These are phyloP conservation scores for Trogon surrucura DNA, from an alignment of 2,113 vertebrate genomes.

Conservation along the genomic window DNA sequence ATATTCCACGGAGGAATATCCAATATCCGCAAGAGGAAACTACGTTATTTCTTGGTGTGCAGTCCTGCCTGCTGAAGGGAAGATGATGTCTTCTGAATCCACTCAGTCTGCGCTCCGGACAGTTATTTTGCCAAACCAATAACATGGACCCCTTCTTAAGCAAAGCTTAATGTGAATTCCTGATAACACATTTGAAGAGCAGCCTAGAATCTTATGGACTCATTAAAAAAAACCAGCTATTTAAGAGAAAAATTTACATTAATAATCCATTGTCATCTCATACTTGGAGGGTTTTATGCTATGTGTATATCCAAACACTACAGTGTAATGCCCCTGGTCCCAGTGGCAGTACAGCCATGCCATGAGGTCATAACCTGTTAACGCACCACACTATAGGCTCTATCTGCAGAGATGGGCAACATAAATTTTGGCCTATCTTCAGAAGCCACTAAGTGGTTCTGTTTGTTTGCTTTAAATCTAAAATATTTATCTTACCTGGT, in stretches of 20 bases:
- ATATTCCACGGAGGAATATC: not conserved
- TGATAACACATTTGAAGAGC: not conserved
- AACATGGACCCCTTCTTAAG: not conserved
- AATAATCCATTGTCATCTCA: not conserved
- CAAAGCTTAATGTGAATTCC: not conserved
- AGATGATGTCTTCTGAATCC: not conserved
- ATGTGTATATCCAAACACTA: not conserved
- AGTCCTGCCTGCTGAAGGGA: not conserved
- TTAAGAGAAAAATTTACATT: not conserved
- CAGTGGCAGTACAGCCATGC: not conserved
- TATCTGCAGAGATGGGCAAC: not conserved
- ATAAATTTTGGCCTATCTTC: not conserved
- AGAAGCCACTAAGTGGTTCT: not conserved
- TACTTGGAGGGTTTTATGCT: not conserved
- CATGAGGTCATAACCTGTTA: not conserved
- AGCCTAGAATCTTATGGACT: not conserved
- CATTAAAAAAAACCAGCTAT: not conserved
- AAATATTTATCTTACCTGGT: too few species aligned
- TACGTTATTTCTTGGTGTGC: not conserved
- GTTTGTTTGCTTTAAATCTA: not conserved
- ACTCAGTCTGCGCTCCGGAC: not conserved
- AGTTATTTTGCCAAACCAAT: not conserved
- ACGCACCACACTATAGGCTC: not conserved
- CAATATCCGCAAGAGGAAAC: not conserved
- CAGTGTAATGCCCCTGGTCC: not conserved